A percentile compares a stretch with the other conserved stretches of the same genome.
Evolutionary conservation across 2,888 invertebrate genomes (phyloP).

Genomic region (Osedax fenrisi): DNA sequence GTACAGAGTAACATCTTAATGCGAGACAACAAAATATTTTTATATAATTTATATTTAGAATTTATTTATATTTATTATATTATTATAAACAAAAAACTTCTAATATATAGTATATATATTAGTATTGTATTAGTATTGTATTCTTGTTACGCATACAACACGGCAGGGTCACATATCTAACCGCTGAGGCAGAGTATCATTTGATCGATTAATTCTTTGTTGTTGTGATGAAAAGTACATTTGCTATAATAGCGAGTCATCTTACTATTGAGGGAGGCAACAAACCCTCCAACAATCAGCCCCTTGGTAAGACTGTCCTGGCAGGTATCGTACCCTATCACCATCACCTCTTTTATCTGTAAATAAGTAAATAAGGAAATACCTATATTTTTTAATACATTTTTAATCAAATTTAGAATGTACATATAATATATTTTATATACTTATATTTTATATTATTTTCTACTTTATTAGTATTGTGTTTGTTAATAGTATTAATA

Average conservation of each 20-base stretch:
- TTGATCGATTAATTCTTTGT: constrained; percentile 66
- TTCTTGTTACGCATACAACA: neutral
- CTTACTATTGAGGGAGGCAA: constrained; percentile 64
- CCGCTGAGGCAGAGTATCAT: constrained; percentile 54
- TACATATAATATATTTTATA: neutral
- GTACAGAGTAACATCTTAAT: too few species aligned
- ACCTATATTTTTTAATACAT: too few species aligned
- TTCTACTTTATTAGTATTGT: too few species aligned
- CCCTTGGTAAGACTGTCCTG: constrained; percentile 59
- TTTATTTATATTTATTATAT: neutral
- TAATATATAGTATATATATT: neutral
- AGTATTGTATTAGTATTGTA: neutral
- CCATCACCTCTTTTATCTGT: constrained; percentile 56
- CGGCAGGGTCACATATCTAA: constrained; percentile 28
- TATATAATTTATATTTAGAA: neutral
- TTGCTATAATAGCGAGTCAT: constrained; percentile 62
- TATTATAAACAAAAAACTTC: neutral
- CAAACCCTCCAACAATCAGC: constrained; percentile 68
- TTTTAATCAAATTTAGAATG: too few species aligned
- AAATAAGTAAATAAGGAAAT: too few species aligned
- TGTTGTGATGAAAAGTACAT: constrained; percentile 62
- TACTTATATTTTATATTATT: neutral
- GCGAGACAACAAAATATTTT: too few species aligned
- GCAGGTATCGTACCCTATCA: constrained; percentile 74
- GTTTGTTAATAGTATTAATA: too few species aligned